Percentiles rank a stretch among this genome's conserved stretches.
Conservation (phyloP, 2,888 invertebrate genomes). For the Sceliomorpha sp. region DNA sequence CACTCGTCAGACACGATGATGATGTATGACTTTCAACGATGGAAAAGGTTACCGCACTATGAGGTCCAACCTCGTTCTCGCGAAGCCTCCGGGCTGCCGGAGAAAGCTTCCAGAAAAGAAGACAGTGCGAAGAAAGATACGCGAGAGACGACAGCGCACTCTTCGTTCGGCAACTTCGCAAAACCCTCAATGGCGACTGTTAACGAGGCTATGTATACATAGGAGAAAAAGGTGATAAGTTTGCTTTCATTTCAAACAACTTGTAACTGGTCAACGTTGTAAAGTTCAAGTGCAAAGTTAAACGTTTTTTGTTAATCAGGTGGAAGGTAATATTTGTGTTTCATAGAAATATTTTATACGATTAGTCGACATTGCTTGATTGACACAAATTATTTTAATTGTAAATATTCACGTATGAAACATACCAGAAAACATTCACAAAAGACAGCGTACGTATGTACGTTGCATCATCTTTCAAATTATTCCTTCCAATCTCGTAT, state of each 20-base stretch:
- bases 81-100: conserved; percentile 46
- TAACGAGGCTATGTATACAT: conserved; percentile 30
- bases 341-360: no score
- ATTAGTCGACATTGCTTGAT: conserved; percentile 7
- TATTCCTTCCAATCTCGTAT: conserved; percentile 29
- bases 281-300: no score
- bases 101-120: conserved; percentile 25
- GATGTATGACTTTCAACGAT: conserved; percentile 70
- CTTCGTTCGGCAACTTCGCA: conserved; percentile 65
- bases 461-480: conserved; percentile 25
- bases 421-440: conserved; percentile 27
- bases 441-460: conserved; percentile 13
- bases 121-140: conserved; percentile 50
- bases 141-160: conserved; percentile 65
- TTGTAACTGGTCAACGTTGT: not conserved
- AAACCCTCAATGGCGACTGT: conserved; percentile 24
- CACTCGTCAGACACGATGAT: conserved; percentile 69
- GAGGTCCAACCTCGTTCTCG: conserved; percentile 59
- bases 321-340: no score
- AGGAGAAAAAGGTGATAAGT: conserved; percentile 33
- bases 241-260: conserved; percentile 4
- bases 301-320: no score
- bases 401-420: conserved; percentile 29
- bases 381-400: conserved; percentile 32
- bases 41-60: conserved; percentile 60